A percentile compares a stretch with the other conserved stretches of the same genome.
These are phyloP conservation scores for Sander lucioperca DNA, from an alignment of 2,113 vertebrate genomes.

Conservation along the genomic window DNA sequence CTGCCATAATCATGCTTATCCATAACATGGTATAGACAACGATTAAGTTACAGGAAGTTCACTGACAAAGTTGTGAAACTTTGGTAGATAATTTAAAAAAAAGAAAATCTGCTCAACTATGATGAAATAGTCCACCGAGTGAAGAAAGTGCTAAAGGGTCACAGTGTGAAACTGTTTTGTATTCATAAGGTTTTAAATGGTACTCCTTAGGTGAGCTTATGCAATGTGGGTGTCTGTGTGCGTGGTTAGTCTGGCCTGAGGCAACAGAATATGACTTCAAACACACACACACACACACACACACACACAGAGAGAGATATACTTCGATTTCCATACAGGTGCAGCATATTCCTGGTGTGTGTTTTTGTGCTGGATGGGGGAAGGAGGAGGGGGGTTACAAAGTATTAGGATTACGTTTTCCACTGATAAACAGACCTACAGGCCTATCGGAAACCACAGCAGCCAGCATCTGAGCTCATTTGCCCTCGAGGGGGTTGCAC, in stretches of 20 bases:
- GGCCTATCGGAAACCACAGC: conserved; percentile 66
- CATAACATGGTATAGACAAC: not conserved
- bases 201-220: conserved; percentile 54
- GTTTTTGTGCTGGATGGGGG: conserved; percentile 30
- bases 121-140: conserved; percentile 52
- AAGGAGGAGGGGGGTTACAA: conserved; percentile 14
- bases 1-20: not conserved
- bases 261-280: conserved; percentile 42
- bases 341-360: conserved; percentile 34
- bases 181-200: conserved; percentile 72
- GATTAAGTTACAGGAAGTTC: not conserved
- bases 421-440: conserved; percentile 78
- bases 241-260: conserved; percentile 32
- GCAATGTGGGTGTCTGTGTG: conserved; percentile 43
- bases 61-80: conserved; percentile 28
- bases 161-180: conserved; percentile 76
- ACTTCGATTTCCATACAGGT: conserved; percentile 59
- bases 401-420: conserved; percentile 78
- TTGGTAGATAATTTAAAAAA: not conserved
- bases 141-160: conserved; percentile 64
- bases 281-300: conserved; percentile 10
- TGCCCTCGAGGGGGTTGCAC: conserved; percentile 63
- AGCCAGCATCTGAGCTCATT: conserved; percentile 83
- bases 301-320: not conserved
- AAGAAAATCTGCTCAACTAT: conserved; percentile 19